Evolutionary conservation across 35 echinoderm and acorn worm species (phyloP).

Genomic region (Ophioderma brevispina): DNA sequence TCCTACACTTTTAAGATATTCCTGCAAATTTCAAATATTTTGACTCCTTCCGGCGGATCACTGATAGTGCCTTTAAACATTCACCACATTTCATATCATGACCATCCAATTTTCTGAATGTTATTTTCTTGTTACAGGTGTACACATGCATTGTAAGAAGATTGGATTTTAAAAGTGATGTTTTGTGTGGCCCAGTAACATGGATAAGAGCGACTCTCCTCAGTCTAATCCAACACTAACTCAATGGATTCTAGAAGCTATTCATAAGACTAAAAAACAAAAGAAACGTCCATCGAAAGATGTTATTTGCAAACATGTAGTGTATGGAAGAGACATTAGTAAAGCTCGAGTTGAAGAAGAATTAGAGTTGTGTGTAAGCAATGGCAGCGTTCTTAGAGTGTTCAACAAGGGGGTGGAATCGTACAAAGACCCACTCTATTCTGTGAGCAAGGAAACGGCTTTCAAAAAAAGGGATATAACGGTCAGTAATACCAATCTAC

Average conservation of each 20-base stretch:
- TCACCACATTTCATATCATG: too few species aligned
- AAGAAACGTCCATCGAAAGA: constrained; percentile 94
- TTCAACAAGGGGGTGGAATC: constrained; percentile 95
- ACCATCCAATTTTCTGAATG: too few species aligned
- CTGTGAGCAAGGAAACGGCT: too few species aligned
- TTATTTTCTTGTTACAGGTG: too few species aligned
- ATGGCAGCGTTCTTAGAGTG: constrained; percentile 92
- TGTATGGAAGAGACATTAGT: constrained; percentile 58
- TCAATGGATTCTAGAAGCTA: constrained; percentile 98
- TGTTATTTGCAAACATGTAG: constrained; percentile 92
- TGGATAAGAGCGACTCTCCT: constrained; percentile 90
- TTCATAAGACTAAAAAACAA: constrained; percentile 90
- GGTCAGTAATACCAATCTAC: constrained; percentile 72
- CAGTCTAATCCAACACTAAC: constrained; percentile 92
- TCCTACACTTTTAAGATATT: too few species aligned
- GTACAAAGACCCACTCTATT: constrained; percentile 82
- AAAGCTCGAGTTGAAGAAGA: constrained; percentile 69
- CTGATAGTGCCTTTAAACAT: too few species aligned
- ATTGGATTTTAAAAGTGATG: too few species aligned
- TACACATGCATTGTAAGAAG: too few species aligned
- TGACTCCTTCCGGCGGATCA: too few species aligned
- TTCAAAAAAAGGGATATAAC: too few species aligned
- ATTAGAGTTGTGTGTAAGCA: too few species aligned
- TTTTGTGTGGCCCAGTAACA: constrained; percentile 75
- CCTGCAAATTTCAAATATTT: too few species aligned